phyloP scores from a whole-genome alignment of 2,888 invertebrate genomes.

The Cheiracanthium punctorium region DNA sequence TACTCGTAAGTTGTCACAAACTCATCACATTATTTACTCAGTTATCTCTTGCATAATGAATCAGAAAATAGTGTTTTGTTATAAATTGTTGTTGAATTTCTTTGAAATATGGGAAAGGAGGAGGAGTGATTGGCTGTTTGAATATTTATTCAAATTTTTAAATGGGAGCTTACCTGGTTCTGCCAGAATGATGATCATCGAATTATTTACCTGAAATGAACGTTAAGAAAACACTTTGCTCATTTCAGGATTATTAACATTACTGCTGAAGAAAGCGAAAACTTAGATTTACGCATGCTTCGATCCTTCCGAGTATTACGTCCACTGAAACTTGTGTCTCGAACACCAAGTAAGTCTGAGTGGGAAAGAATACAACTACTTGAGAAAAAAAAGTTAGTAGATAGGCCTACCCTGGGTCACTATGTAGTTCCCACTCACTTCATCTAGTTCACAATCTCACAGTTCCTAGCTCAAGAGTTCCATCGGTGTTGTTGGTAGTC shows the following conservation, averaged over 20 bases:
- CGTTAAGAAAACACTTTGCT: constrained; percentile 61
- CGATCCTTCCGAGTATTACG: constrained; percentile 99
- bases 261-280: constrained; percentile 72
- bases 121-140: background rate
- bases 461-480: constrained; percentile 36
- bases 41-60: no score
- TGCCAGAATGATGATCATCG: background rate
- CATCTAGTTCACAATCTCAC: constrained; percentile 43
- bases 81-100: background rate
- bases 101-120: background rate
- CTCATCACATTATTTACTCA: no score
- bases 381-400: constrained; percentile 22
- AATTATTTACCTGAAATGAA: background rate
- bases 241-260: constrained; percentile 72
- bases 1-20: no score
- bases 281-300: constrained; percentile 98
- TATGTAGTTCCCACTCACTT: constrained; percentile 63
- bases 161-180: background rate
- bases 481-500: constrained; percentile 47
- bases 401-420: constrained; percentile 50
- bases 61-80: no score
- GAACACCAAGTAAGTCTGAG: constrained; percentile 98
- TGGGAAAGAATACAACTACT: constrained; percentile 14
- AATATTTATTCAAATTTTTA: background rate
- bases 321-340: constrained; percentile 99